Evolutionary conservation across 2,888 invertebrate genomes (phyloP).

Genomic region (Trichogramma dendrolimi): DNA sequence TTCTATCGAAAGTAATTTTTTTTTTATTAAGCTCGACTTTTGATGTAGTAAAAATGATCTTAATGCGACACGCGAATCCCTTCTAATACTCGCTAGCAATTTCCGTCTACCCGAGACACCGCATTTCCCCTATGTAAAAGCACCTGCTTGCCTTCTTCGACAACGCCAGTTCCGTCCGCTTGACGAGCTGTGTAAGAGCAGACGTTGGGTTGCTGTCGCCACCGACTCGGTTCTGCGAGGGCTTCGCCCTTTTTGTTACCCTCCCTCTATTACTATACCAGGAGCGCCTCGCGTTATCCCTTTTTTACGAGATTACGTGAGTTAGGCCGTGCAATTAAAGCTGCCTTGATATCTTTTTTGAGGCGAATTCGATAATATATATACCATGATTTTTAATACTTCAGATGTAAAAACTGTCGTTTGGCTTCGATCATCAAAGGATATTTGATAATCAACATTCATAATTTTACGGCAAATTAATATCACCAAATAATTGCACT

Average conservation of each 20-base stretch:
- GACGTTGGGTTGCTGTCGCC: too few species aligned
- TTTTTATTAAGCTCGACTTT: too few species aligned
- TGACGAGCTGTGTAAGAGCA: neutral
- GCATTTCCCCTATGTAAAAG: neutral
- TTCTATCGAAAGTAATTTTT: too few species aligned
- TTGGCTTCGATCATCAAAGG: too few species aligned
- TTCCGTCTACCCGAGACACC: neutral
- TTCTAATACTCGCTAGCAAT: neutral
- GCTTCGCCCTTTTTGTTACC: constrained; percentile 6
- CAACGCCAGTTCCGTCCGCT: neutral
- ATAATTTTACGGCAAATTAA: too few species aligned
- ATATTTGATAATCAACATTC: too few species aligned
- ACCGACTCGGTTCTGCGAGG: neutral
- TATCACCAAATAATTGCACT: too few species aligned
- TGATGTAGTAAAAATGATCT: too few species aligned
- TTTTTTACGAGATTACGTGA: constrained; percentile 6
- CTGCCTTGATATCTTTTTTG: neutral
- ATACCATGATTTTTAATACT: neutral
- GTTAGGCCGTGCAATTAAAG: neutral
- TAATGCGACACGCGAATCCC: neutral
- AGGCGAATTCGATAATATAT: neutral
- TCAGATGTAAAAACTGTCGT: too few species aligned
- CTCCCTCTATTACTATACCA: neutral
- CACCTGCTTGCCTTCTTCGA: neutral
- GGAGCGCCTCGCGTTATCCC: constrained; percentile 9